Base-by-base conservation (phyloP, 2,888 invertebrate species). In the Anorthoa munda region DNA sequence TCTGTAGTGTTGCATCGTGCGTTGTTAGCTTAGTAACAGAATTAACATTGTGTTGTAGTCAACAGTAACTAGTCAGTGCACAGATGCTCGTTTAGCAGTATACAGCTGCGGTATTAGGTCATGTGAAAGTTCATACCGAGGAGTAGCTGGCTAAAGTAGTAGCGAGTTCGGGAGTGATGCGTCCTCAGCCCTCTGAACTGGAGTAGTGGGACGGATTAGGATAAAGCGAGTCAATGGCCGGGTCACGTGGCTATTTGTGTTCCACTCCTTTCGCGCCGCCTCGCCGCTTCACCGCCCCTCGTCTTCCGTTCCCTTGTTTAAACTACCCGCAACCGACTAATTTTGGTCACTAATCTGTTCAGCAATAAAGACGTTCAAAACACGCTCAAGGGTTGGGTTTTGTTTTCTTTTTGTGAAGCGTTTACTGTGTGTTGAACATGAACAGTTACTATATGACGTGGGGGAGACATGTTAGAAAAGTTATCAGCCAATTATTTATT, bases 141-240 rank as follows among this genome's bases (percentile, higher is more conserved):
- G 83, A 86, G 85, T 80, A 81, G 75, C 77, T 78, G 69, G 60
- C 79, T 78, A 82, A 77, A 81, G 74, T 56, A 61, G 21, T 83
- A 81, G 79, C 86, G 86, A 88, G 86, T 89, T 89, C 83, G 68
- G 67, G 72, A 74, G 60, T 63, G 75, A 73, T 59, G 73, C 68
- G 78, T 78, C 85, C 75, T 71, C 75, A 85, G 74, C 66, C 55
- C 88, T 88, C 90, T 92, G 93, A 96, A 95, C 91, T 96, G 93
- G 96, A 96, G 94, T 96, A 96, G 96, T 96, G 92, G 96, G 95
- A 93, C 96, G 95, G 95, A 94, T 96, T 95, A 96, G 96, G 95
- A 95, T 94, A 94, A 95, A 94, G 93, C 94, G 94, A 96, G 96
- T 96, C 96, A 96, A 96, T 93, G 96, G 95, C 96, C 96, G 96